Evolutionary conservation across 2,888 invertebrate species (phyloP), one percentile per base, ranked within the genome.

Genomic region (Orchesella flavescens): DNA sequence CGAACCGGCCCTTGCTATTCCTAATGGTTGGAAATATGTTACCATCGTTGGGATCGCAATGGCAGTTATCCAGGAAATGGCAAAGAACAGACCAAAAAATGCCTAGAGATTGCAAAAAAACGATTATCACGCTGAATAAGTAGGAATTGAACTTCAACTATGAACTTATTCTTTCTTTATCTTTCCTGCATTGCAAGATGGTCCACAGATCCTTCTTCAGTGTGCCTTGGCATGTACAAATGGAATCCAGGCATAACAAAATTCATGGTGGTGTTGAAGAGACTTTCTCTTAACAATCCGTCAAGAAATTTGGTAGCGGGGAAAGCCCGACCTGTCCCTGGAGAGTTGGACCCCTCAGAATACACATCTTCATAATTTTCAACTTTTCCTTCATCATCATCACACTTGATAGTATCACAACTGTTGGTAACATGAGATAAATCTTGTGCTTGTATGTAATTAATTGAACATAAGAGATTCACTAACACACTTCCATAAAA

Each of bases 191-290:
- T 75, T 17, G 80, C 84, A 19, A 84, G 59, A 43, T 84, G 84
- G 10, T 76, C 71, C 12, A 72, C 65, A 0, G 71, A 65, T 1
- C 84, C 84, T 23, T 68, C 65, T 0, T 80, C 80, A 0, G 80
- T 84, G 21, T 78, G 69, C 2, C 59, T 17, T 13, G 80, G 76
- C 15, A 84, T 21, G 19, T 49, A 10, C 9, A 84, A 53, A 4
- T 76, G 68, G 2, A 65, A 59, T 24, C 74, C 68, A 10, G 84
- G 84, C 12, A 84, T 72, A 17, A 84, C 80, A 53, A 80, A 84
- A 59, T 84, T 84, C 84, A 84, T 84, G 19, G 84, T 84, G 5
- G 84, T 80, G 43, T 84, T 84, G 23, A 84, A 84, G 19, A 80
- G 46, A 10, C 71, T 74, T 49, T 43, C 4, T 10, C 79, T 55